Evolutionary conservation across 1,140 invertebrate species (phyloP).

Genomic region (Hylaeus anthracinus): DNA sequence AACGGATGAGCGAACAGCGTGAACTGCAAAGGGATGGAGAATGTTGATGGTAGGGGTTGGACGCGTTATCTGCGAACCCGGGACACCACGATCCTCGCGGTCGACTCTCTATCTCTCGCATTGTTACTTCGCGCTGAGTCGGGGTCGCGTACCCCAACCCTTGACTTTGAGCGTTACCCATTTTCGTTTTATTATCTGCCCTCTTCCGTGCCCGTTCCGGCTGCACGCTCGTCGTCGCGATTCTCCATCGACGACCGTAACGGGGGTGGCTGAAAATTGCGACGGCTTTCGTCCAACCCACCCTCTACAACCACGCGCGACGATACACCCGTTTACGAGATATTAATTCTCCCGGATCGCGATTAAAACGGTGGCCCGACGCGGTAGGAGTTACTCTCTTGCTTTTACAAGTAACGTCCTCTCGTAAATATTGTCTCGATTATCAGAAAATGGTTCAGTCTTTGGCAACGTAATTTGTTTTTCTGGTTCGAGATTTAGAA

Average conservation of each 20-base stretch:
- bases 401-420: no score
- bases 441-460: no score
- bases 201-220: conserved; percentile 66
- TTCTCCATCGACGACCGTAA: not conserved
- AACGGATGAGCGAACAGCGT: not conserved
- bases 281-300: not conserved
- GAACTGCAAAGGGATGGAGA: conserved; percentile 6
- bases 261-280: conserved; percentile 2
- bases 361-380: not conserved
- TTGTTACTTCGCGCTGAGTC: conserved; percentile 68
- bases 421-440: no score
- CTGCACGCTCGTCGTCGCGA: not conserved
- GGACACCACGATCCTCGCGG: conserved; percentile 46
- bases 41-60: conserved; percentile 24
- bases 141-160: conserved; percentile 69
- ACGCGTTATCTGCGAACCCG: conserved; percentile 74
- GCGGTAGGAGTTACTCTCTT: no score
- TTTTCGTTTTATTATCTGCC: conserved; percentile 78
- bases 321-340: conserved; percentile 4
- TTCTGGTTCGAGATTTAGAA: no score
- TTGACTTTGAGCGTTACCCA: conserved; percentile 74
- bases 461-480: no score
- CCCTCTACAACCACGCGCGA: not conserved
- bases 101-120: conserved; percentile 68
- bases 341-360: not conserved